Conservation (phyloP, 2,113 vertebrate species). For the Pantherophis guttatus region DNA sequence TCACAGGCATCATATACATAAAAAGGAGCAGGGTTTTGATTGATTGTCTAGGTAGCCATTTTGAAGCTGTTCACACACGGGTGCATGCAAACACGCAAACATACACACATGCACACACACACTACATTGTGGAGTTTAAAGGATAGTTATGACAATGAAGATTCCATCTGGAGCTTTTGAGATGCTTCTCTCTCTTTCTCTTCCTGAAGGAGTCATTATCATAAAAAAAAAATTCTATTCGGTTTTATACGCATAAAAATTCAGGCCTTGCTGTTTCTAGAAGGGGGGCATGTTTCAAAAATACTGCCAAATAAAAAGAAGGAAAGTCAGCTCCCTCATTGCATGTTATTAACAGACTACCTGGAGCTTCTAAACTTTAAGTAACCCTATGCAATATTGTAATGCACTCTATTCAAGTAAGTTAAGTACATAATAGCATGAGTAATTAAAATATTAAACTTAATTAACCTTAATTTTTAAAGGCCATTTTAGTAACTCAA, state of each 20-base stretch:
- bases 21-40: not conserved
- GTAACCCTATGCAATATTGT: conserved; percentile 1
- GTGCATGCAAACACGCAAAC: not conserved
- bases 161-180: not conserved
- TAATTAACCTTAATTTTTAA: conserved; percentile 16
- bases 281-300: not conserved
- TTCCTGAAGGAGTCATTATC: not conserved
- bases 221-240: not conserved
- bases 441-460: conserved; percentile 24
- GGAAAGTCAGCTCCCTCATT: not conserved
- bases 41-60: not conserved
- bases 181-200: not conserved
- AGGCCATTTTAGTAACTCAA: conserved; percentile 20
- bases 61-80: not conserved
- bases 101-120: not conserved
- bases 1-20: not conserved
- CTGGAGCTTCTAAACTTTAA: conserved; percentile 20
- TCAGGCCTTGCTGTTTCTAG: not conserved
- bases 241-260: not conserved
- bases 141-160: not conserved
- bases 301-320: not conserved
- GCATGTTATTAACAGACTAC: conserved; percentile 16
- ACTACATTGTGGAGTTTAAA: not conserved
- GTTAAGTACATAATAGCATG: conserved; percentile 27
- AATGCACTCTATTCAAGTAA: not conserved